Evolutionary conservation across 2,888 invertebrate genomes (phyloP).

Genomic region (Serripes groenlandicus): DNA sequence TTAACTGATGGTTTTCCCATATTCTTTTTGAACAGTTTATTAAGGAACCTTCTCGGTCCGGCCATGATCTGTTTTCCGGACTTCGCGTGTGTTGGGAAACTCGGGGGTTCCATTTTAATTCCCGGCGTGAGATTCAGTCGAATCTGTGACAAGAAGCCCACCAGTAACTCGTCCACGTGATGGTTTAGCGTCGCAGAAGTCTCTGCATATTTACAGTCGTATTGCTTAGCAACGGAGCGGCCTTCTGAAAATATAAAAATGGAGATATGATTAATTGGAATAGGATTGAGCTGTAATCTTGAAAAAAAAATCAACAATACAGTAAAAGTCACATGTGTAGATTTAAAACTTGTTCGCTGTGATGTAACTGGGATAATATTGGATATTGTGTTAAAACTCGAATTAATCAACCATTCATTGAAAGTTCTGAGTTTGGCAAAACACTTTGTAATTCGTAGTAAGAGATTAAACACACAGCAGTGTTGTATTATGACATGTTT

Average conservation of each 20-base stretch:
- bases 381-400: not conserved
- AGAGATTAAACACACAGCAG: too few species aligned
- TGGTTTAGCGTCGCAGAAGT: slow-evolving; percentile 98
- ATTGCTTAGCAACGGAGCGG: slow-evolving; percentile 69
- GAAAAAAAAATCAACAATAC: too few species aligned
- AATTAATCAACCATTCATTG: too few species aligned
- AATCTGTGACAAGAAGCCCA: slow-evolving; percentile 96
- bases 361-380: not conserved
- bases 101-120: slow-evolving; percentile 56
- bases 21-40: slow-evolving; percentile 70
- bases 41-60: slow-evolving; percentile 67
- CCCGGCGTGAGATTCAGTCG: slow-evolving; percentile 89
- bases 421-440: too few species aligned
- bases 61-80: slow-evolving; percentile 65
- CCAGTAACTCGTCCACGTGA: slow-evolving; percentile 97
- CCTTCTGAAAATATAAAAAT: slow-evolving; percentile 50
- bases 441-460: too few species aligned
- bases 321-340: too few species aligned
- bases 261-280: not conserved
- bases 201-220: slow-evolving; percentile 96
- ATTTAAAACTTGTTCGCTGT: not conserved
- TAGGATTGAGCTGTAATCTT: not conserved
- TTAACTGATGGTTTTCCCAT: slow-evolving; percentile 56
- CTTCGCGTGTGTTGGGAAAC: slow-evolving; percentile 44
- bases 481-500: too few species aligned